These are phyloP conservation scores for Piprites chloris DNA, from an alignment of 2,113 vertebrate genomes.

Conservation along the genomic window DNA sequence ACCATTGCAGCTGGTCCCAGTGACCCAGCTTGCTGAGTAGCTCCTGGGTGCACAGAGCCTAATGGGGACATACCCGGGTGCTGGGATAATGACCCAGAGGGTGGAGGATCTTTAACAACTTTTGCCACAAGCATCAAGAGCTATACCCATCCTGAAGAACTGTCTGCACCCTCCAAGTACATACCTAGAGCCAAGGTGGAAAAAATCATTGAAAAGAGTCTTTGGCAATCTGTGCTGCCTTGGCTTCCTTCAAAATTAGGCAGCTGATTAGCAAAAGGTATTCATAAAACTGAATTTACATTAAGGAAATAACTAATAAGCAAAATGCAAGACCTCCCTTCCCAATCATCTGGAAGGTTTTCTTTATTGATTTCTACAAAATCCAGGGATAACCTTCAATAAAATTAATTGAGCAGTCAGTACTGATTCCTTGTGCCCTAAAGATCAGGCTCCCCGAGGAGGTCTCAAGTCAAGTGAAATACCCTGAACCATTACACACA, in stretches of 20 bases:
- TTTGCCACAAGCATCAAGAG: neutral
- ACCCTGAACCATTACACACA: neutral
- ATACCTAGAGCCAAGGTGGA: neutral
- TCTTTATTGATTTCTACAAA: neutral
- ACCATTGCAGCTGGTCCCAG: neutral
- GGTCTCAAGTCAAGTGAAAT: neutral
- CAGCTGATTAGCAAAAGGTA: neutral
- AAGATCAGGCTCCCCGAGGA: neutral
- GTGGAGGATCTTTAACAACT: neutral
- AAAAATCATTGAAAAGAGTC: neutral
- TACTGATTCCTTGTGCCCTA: neutral
- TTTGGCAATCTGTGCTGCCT: neutral
- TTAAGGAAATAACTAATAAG: neutral
- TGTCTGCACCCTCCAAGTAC: neutral
- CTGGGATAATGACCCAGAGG: neutral
- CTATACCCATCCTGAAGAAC: neutral
- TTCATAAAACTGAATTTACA: neutral
- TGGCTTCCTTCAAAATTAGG: neutral
- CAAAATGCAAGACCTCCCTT: neutral
- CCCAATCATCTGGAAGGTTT: neutral
- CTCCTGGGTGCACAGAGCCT: neutral
- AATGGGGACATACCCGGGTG: too few species aligned
- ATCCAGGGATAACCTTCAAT: neutral
- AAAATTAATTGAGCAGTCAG: neutral
- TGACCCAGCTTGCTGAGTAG: neutral